A percentile compares a stretch with the other conserved stretches of the same genome.
These are phyloP conservation scores for Cryptus viduatorius DNA, from an alignment of 2,888 invertebrate species.

Conservation along the genomic window DNA sequence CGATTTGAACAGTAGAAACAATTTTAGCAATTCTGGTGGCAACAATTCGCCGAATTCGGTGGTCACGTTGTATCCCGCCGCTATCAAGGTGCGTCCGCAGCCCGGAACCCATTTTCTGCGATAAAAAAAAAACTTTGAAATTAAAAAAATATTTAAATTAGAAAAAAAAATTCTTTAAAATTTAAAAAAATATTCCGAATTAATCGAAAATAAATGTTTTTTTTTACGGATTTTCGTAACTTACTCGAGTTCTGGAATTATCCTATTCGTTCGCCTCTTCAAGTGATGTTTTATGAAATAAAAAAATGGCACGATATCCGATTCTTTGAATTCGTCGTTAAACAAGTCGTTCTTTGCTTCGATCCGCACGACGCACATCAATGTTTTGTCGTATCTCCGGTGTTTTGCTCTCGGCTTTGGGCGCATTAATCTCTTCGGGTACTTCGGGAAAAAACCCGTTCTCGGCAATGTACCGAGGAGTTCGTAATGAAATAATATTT, in stretches of 20 bases:
- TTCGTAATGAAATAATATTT: conserved; percentile 89
- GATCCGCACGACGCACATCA: conserved; percentile 89
- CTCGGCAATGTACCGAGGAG: conserved; percentile 85
- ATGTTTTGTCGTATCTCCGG: conserved; percentile 85
- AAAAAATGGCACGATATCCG: conserved; percentile 88
- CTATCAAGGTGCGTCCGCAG: conserved; percentile 89
- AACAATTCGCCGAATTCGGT: conserved; percentile 90
- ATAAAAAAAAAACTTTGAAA: conserved; percentile 44
- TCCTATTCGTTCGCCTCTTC: conserved; percentile 86
- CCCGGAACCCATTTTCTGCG: conserved; percentile 90
- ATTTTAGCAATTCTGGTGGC: conserved; percentile 88
- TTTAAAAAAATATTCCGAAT: too few relatives aligned
- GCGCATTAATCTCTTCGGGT: conserved; percentile 59
- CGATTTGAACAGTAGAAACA: conserved; percentile 87
- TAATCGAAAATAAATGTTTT: not conserved
- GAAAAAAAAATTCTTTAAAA: conserved; percentile 39
- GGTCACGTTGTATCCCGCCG: conserved; percentile 88
- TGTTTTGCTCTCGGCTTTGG: not conserved
- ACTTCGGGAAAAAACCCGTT: conserved; percentile 88
- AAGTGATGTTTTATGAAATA: conserved; percentile 90
- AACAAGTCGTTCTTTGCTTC: conserved; percentile 87
- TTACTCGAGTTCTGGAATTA: conserved; percentile 92
- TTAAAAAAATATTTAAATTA: conserved; percentile 8
- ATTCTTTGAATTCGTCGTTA: conserved; percentile 74
- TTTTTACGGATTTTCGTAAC: conserved; percentile 77